phyloP scores from a whole-genome alignment of 2,113 vertebrate species.

The Lagenorhynchus albirostris region DNA sequence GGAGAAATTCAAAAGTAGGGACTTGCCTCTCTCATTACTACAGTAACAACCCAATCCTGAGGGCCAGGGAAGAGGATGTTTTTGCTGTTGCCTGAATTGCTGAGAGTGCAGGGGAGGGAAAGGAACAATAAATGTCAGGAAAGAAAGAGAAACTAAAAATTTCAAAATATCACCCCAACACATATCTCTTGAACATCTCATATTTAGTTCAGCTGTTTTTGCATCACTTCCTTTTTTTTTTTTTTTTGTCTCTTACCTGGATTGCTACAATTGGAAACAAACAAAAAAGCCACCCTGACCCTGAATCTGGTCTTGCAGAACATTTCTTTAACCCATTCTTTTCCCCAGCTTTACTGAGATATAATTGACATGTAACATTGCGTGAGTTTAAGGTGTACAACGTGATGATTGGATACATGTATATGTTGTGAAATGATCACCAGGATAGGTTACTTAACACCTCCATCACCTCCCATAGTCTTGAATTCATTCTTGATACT shows the following conservation, averaged over 20 bases:
- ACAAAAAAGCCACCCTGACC: not conserved
- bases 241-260: not conserved
- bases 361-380: not conserved
- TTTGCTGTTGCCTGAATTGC: not conserved
- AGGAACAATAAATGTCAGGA: not conserved
- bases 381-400: not conserved
- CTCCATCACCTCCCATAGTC: not conserved
- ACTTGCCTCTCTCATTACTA: not conserved
- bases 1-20: not conserved
- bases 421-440: not conserved
- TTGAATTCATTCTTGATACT: not conserved
- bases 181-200: not conserved
- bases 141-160: not conserved
- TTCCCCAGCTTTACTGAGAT: not conserved
- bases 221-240: not conserved
- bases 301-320: not conserved
- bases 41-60: not conserved
- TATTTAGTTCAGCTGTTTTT: not conserved
- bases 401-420: not conserved
- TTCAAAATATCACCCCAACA: not conserved
- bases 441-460: not conserved
- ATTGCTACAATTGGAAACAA: not conserved
- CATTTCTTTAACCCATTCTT: not conserved
- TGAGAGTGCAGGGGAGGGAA: not conserved
- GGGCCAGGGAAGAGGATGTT: not conserved